These are phyloP conservation scores for Agapostemon virescens DNA, from an alignment of 2,888 invertebrate genomes.

Conservation along the genomic window DNA sequence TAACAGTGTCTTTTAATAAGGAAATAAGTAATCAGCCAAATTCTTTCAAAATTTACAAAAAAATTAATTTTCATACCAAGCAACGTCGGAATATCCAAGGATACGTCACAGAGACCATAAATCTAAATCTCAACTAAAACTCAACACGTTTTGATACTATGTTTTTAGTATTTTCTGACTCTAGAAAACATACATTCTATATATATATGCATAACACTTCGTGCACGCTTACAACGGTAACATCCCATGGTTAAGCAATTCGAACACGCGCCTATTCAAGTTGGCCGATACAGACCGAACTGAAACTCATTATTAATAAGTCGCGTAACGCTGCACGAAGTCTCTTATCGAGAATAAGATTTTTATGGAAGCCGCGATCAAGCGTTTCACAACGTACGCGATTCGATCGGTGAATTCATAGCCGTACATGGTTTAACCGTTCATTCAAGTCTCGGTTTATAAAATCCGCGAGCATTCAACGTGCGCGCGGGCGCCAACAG, in stretches of 20 bases:
- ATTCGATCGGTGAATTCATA: background rate
- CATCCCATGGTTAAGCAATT: background rate
- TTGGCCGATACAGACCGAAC: background rate
- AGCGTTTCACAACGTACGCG: constrained; percentile 7
- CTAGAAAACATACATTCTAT: background rate
- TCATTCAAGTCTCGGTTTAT: constrained; percentile 41
- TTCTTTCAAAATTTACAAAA: constrained; percentile 17
- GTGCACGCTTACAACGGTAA: background rate
- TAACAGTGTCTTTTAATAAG: constrained; percentile 36
- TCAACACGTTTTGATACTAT: no score
- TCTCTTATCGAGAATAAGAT: constrained; percentile 5
- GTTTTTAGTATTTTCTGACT: no score
- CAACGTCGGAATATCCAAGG: background rate
- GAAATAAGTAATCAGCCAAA: constrained; percentile 45
- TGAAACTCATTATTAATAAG: background rate
- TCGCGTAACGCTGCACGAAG: background rate
- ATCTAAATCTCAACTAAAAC: no score
- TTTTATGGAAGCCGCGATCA: background rate
- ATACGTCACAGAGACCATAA: background rate
- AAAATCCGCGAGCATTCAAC: constrained; percentile 30
- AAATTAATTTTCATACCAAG: constrained; percentile 11
- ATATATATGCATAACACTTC: background rate
- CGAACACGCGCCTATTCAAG: background rate
- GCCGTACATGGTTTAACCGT: constrained; percentile 28
- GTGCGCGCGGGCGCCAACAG: constrained; percentile 14